Evolutionary conservation across 2,113 vertebrate species (phyloP).

Genomic region (Actenoides lindsayi): DNA sequence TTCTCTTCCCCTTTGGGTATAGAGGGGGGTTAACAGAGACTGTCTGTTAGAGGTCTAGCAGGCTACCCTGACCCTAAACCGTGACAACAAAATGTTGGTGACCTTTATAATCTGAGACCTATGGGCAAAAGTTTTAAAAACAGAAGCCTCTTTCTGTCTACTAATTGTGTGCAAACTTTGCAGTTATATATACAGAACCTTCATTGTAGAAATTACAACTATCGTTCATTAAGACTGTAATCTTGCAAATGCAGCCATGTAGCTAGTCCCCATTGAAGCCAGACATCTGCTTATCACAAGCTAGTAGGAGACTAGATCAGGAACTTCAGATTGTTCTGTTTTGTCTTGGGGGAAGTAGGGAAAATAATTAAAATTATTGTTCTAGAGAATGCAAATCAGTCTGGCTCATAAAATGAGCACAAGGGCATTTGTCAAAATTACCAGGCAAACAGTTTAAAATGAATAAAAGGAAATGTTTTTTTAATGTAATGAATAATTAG

Average conservation of each 20-base stretch:
- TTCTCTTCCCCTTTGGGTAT: too few relatives aligned
- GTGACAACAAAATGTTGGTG: neutral
- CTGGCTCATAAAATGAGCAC: neutral
- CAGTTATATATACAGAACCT: neutral
- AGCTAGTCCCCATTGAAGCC: neutral
- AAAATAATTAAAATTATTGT: constrained; percentile 23
- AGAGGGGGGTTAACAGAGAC: too few relatives aligned
- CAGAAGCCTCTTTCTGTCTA: neutral
- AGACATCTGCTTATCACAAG: neutral
- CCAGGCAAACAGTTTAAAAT: neutral
- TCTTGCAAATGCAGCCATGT: neutral
- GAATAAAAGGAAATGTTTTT: neutral
- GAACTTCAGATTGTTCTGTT: neutral
- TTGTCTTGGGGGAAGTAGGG: neutral
- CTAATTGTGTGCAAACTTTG: neutral
- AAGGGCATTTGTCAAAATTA: neutral
- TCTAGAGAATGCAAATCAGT: constrained; percentile 9
- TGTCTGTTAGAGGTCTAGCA: too few relatives aligned
- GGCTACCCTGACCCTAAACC: too few relatives aligned
- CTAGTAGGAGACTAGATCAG: neutral
- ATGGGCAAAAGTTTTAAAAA: neutral
- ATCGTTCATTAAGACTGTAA: neutral
- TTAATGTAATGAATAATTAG: constrained; percentile 10
- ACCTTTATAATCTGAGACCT: rapidly evolving
- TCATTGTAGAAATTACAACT: neutral